These are phyloP conservation scores for Clunio marinus DNA, from an alignment of 2,888 invertebrate genomes.

Conservation along the genomic window DNA sequence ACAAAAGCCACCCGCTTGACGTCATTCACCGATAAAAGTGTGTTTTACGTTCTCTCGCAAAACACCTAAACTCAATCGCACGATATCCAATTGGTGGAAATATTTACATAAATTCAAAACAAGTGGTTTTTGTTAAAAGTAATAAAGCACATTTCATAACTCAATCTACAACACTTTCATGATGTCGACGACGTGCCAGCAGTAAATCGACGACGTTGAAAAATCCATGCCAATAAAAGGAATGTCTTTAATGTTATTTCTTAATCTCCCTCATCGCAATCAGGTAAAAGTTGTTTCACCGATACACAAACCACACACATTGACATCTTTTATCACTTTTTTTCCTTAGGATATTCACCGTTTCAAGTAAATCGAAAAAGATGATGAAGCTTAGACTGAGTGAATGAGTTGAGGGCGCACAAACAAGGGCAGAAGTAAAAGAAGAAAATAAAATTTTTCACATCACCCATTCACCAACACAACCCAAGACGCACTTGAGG, in stretches of 20 bases:
- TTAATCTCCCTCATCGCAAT: slow-evolving; percentile 25
- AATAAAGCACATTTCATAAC: slow-evolving; percentile 1
- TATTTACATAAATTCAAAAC: slow-evolving; percentile 15
- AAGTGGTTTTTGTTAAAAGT: slow-evolving; percentile 2
- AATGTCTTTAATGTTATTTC: slow-evolving; percentile 28
- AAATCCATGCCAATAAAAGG: slow-evolving; percentile 26
- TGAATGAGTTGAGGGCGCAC: not conserved
- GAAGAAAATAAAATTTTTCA: slow-evolving; percentile 8
- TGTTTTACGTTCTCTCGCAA: not conserved
- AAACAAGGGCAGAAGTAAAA: slow-evolving; percentile 1
- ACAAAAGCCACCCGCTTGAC: too few species aligned
- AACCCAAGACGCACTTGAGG: slow-evolving; percentile 6
- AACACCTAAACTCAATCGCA: not conserved
- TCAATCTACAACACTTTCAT: not conserved
- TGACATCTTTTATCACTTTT: not conserved
- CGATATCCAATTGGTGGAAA: not conserved
- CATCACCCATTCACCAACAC: slow-evolving; percentile 13
- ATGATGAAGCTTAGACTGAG: slow-evolving; percentile 18
- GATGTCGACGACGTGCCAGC: not conserved
- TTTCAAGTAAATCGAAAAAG: not conserved
- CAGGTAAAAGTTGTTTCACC: not conserved
- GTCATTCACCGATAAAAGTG: slow-evolving; percentile 3
- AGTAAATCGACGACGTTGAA: not conserved
- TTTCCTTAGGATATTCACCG: not conserved
- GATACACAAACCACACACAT: not conserved